Base-by-base conservation (phyloP, 2,113 vertebrate genomes). In the Clarias macrocephalus region DNA sequence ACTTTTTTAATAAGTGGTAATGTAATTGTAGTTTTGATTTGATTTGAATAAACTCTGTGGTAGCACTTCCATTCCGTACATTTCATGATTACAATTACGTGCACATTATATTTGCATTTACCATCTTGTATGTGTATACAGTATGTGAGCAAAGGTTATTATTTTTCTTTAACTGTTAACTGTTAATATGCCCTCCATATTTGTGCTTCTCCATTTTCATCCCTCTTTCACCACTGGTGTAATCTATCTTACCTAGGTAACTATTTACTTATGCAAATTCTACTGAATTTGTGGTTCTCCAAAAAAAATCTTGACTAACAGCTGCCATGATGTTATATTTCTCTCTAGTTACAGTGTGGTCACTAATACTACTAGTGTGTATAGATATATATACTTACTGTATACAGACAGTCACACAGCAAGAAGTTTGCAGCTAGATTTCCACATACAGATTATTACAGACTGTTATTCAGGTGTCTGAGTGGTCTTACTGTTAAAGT, bases 371-470 rank as follows among this genome's bases (percentile, higher is more conserved):
- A 5, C 42, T 37, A 37, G 37, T n/a, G n/a, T n/a, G n/a, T n/a
- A n/a, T n/a, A n/a, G n/a, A n/a, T 81, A 81, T 62, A 25, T 37
- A 23, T 11, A 33, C 25, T 88, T 86, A 80, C 65, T 54, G 12
- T 23, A 77, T 13, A 42, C 54, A 81, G 86, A 66, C 66, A 90
- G 86, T 90, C 37, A 81, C 89, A 92, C 90, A 68, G 73, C 37
- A 37, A 37, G 3, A 37, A 80, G 82, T 48, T 30, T 15, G 18
- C 80, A 90, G 65, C 1, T 88, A 83, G 88, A 57, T 92, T 93
- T 92, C 91, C 89, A 88, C 60, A 80, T 85, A 89, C 68, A 83
- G 80, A 48, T 87, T 56, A 87, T 37, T 37, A 37, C 37, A 37
- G 37, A 2, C 2, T 37, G 37, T 37, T 37, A 37, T 37, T 37